Percentiles rank a stretch among this genome's conserved stretches.
These are phyloP conservation scores for Chaenocephalus aceratus DNA, from an alignment of 2,113 vertebrate genomes.

Conservation along the genomic window DNA sequence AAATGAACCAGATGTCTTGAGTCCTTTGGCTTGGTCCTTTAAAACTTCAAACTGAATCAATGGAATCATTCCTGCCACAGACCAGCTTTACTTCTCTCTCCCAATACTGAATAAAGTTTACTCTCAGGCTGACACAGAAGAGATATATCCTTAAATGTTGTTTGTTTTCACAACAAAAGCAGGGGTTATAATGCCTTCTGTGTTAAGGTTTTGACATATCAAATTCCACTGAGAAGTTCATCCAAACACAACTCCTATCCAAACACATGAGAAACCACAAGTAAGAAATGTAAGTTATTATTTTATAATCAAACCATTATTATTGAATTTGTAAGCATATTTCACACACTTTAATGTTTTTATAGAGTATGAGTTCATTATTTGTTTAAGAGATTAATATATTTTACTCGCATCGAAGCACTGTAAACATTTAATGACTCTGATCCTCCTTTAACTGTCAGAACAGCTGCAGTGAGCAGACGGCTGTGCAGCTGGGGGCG, in stretches of 20 bases:
- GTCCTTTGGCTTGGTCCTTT: neutral
- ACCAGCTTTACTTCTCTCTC: neutral
- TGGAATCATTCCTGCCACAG: neutral
- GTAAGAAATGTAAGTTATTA: no score
- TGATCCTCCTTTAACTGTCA: no score
- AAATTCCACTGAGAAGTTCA: slow-evolving; percentile 24
- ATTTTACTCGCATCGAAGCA: no score
- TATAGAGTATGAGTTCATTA: no score
- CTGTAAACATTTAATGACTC: no score
- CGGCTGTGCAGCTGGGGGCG: no score
- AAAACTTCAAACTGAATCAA: neutral
- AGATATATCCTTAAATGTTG: no score
- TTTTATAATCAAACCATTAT: no score
- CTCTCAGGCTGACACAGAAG: neutral
- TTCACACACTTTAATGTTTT: no score
- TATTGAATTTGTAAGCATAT: no score
- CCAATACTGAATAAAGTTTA: slow-evolving; percentile 1
- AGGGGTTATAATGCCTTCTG: slow-evolving; percentile 21
- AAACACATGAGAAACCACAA: neutral
- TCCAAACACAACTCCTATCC: slow-evolving; percentile 32
- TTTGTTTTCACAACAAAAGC: neutral
- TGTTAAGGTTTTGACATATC: slow-evolving; percentile 16
- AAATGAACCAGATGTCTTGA: neutral
- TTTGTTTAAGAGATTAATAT: no score
- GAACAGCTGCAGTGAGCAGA: no score